Conservation (phyloP, 1,140 invertebrate genomes). For the Kradibia gibbosae region DNA sequence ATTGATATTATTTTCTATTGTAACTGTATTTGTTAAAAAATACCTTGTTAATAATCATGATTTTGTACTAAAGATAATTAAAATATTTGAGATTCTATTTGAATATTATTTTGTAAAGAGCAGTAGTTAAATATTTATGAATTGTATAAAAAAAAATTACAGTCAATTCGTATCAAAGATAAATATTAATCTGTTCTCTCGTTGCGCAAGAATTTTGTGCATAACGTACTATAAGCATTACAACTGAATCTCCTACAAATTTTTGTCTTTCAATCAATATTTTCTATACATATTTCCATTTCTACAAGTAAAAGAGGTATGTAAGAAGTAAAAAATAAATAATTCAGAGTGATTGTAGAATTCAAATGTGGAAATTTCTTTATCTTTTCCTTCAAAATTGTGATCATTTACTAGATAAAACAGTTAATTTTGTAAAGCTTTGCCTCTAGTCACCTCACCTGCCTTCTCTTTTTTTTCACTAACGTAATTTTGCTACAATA, state of each 20-base stretch:
- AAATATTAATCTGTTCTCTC: not conserved
- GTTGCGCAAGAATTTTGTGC: not conserved
- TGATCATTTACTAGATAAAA: not conserved
- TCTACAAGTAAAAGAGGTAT: not conserved
- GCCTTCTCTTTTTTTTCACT: not conserved
- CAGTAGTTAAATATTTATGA: not conserved
- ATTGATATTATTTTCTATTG: no score
- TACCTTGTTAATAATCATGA: no score
- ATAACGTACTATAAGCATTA: not conserved
- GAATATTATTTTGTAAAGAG: no score
- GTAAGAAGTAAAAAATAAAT: not conserved
- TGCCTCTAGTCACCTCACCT: not conserved
- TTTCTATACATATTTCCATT: not conserved
- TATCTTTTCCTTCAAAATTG: not conserved
- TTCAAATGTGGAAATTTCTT: constrained; percentile 2
- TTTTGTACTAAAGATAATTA: no score
- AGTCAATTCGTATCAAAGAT: not conserved
- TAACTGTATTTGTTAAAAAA: no score
- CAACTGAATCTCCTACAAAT: not conserved
- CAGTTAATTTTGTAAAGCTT: not conserved
- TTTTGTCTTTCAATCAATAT: not conserved
- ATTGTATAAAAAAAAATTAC: not conserved
- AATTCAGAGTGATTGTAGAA: not conserved
- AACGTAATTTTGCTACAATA: constrained; percentile 22
- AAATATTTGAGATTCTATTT: no score